Conservation (phyloP, 2,113 vertebrate genomes). For the Cephalopholis sonnerati region DNA sequence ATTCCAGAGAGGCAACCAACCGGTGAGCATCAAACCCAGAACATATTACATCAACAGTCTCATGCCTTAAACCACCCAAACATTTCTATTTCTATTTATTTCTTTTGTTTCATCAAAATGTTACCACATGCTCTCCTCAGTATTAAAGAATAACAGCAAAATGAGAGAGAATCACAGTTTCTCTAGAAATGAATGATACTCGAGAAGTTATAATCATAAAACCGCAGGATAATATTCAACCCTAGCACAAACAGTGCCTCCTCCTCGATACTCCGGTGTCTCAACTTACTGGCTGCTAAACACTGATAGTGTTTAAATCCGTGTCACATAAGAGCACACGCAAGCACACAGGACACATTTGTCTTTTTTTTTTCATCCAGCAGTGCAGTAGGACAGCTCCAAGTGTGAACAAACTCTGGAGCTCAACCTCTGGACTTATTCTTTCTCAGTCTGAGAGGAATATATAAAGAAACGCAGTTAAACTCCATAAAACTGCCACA, state of each 20-base stretch:
- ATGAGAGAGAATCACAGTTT: not conserved
- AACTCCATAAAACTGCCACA: conserved; percentile 63
- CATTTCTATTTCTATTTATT: not conserved
- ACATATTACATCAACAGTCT: not conserved
- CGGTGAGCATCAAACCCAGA: not conserved
- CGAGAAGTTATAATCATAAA: not conserved
- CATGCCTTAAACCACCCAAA: not conserved
- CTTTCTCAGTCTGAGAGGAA: conserved; percentile 34
- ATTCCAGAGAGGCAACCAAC: not conserved
- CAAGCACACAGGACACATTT: not conserved
- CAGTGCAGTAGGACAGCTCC: not conserved
- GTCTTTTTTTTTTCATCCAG: conserved; percentile 8
- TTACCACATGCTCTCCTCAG: not conserved
- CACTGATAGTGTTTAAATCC: conserved; percentile 17
- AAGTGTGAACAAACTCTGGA: conserved; percentile 44
- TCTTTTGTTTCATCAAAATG: not conserved
- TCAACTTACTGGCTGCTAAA: conserved; percentile 22
- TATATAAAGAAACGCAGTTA: conserved; percentile 45
- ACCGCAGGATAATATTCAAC: not conserved
- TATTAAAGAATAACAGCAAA: not conserved
- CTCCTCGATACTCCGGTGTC: not conserved
- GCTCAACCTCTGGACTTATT: conserved; percentile 39
- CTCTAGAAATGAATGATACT: not conserved
- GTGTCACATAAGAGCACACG: conserved; percentile 18
- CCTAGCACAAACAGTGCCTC: not conserved